These are phyloP conservation scores for Megaceryle alcyon DNA, from an alignment of 2,797 vertebrate genomes.

Conservation along the genomic window DNA sequence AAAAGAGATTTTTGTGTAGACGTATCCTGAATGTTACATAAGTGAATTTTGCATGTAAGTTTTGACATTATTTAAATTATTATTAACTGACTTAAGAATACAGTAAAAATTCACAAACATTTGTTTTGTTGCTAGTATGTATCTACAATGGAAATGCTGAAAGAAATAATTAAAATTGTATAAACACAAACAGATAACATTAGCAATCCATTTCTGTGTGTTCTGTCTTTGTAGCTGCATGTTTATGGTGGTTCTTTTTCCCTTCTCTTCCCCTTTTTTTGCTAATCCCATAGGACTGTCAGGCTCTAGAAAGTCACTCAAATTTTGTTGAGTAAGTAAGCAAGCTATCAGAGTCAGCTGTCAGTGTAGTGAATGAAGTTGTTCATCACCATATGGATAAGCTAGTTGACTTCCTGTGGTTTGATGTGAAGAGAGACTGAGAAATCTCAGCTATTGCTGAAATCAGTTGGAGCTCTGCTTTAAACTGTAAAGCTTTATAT, in stretches of 20 bases:
- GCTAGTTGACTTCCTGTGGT: slow-evolving; percentile 4
- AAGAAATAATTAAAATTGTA: background rate
- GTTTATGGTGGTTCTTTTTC: background rate
- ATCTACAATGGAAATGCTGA: background rate
- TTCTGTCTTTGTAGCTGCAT: background rate
- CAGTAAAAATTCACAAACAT: background rate
- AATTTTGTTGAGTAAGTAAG: background rate
- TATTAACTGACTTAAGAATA: background rate
- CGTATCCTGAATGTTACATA: background rate
- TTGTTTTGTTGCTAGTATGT: background rate
- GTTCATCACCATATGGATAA: background rate
- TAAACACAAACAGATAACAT: background rate
- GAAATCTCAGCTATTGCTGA: background rate
- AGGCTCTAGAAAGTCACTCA: background rate
- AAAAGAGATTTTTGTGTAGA: background rate
- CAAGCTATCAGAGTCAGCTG: background rate
- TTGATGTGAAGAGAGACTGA: slow-evolving; percentile 6
- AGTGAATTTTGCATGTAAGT: background rate
- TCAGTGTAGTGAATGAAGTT: background rate
- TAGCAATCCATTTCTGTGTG: background rate
- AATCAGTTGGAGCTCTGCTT: background rate
- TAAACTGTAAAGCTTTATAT: background rate
- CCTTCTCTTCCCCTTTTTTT: background rate
- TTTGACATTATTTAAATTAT: background rate
- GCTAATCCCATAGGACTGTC: background rate